Evolutionary conservation across 2,113 vertebrate species (phyloP), one percentile per base, ranked within the genome.

Genomic region (Poecile atricapillus): DNA sequence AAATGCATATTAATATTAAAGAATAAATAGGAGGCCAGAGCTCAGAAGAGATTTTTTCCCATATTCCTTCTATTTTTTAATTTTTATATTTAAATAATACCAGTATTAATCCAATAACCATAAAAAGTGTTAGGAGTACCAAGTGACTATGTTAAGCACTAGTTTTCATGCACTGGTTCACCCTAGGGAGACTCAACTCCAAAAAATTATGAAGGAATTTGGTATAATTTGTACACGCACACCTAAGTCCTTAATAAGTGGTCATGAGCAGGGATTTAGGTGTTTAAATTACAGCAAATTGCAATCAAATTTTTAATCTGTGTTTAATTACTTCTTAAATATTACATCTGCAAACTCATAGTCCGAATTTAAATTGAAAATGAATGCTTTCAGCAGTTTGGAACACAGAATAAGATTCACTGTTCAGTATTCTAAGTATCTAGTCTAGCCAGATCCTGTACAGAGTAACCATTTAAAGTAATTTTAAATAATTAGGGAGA

Each of bases 321-420:
- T 33, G 17, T 58, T 88, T 92, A 92, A 96, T 71, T 78, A 11
- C 13, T 46, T 53, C 18, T 83, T 88, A 83, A 92, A 88, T 89
- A 88, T 52, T 91, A 23, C 30, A 73, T 55, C 31, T 88, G 46
- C 41, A 73, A 87, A 69, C 4, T 7, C 18, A 31, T 15, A 60
- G 41, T 71, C 46, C 4, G 6, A 90, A 80, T 88, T 69, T 79
- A 62, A 71, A 76, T 20, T 58, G 49, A 76, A 91, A 88, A 69
- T 39, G 23, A 71, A 50, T n/a, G 3, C 56, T 83, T 92, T 83
- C 28, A 73, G 9, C 28, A 62, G 23, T 58, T 65, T 83, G 11
- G 23, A 79, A 33, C 5, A 53, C 7, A 41, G 35, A 60, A 24
- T 41, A 79, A 71, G 22, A 79, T 4, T 64, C 27, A 15, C 15